These are phyloP conservation scores for Oscheius sp. DNA, from an alignment of 2,888 invertebrate genomes.

Conservation along the genomic window DNA sequence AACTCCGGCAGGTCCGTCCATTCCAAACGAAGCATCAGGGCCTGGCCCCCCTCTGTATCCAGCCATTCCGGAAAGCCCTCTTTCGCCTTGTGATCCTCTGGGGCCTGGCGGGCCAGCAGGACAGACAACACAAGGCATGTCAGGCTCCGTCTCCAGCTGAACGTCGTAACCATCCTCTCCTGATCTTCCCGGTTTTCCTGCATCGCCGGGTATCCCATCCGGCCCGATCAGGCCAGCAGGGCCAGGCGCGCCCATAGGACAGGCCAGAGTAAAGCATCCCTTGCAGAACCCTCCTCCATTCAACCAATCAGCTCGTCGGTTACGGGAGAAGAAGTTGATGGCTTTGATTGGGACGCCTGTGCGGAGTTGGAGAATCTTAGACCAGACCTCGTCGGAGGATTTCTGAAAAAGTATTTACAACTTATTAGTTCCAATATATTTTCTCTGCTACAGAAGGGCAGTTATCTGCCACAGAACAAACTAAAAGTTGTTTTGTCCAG, in stretches of 20 bases:
- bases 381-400: constrained; percentile 23
- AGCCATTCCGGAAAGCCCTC: constrained; percentile 64
- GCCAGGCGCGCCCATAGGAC: constrained; percentile 72
- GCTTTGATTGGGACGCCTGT: constrained; percentile 25
- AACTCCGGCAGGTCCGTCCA: constrained; percentile 61
- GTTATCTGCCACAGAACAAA: no score
- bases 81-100: constrained; percentile 72
- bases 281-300: constrained; percentile 58
- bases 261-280: constrained; percentile 67
- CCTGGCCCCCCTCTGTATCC: constrained; percentile 63
- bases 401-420: background rate
- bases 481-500: no score
- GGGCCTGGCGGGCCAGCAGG: constrained; percentile 73
- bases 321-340: constrained; percentile 61
- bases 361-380: background rate
- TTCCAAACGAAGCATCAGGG: constrained; percentile 64
- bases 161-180: constrained; percentile 72
- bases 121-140: constrained; percentile 72
- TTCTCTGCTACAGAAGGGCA: background rate
- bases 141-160: constrained; percentile 69
- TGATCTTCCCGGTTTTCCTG: constrained; percentile 61
- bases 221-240: constrained; percentile 67
- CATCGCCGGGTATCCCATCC: constrained; percentile 68
- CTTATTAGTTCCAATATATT: background rate
- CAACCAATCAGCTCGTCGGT: constrained; percentile 50